These are phyloP conservation scores for Oxygymnocypris stewartii DNA, from an alignment of 2,113 vertebrate species.

Conservation along the genomic window DNA sequence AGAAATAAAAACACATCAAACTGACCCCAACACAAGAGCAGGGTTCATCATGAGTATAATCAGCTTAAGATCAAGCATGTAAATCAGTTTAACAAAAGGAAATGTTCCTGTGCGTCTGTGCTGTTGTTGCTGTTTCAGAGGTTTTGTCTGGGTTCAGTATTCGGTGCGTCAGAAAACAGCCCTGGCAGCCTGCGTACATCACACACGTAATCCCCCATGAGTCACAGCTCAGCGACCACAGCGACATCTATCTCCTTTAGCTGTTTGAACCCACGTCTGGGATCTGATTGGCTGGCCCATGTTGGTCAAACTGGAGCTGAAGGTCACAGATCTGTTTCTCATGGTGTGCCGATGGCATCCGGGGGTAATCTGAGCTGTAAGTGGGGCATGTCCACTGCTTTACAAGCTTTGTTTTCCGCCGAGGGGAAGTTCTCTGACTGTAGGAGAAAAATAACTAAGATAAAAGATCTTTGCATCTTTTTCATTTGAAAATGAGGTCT, in stretches of 20 bases:
- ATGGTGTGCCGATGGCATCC: not conserved
- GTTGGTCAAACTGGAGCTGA: not conserved
- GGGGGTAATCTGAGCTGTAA: not conserved
- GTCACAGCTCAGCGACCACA: constrained; percentile 61
- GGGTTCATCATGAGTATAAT: too few relatives aligned
- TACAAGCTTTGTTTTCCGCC: not conserved
- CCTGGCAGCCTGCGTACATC: constrained; percentile 66
- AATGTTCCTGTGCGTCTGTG: not conserved
- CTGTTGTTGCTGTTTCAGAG: not conserved
- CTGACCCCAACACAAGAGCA: not conserved
- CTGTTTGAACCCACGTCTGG: not conserved
- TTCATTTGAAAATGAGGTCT: not conserved
- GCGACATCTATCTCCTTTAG: not conserved
- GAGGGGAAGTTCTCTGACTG: not conserved
- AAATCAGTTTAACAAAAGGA: not conserved
- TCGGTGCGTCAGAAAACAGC: constrained; percentile 64
- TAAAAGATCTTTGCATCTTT: not conserved
- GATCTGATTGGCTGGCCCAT: not conserved
- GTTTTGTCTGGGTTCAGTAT: not conserved
- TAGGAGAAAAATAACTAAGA: not conserved
- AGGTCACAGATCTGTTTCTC: not conserved
- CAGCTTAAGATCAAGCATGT: too few relatives aligned
- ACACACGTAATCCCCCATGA: constrained; percentile 74
- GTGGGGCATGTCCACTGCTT: not conserved
- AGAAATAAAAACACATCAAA: too few relatives aligned